These are phyloP conservation scores for Dynastes maya DNA, from an alignment of 2,888 invertebrate genomes.

Conservation along the genomic window DNA sequence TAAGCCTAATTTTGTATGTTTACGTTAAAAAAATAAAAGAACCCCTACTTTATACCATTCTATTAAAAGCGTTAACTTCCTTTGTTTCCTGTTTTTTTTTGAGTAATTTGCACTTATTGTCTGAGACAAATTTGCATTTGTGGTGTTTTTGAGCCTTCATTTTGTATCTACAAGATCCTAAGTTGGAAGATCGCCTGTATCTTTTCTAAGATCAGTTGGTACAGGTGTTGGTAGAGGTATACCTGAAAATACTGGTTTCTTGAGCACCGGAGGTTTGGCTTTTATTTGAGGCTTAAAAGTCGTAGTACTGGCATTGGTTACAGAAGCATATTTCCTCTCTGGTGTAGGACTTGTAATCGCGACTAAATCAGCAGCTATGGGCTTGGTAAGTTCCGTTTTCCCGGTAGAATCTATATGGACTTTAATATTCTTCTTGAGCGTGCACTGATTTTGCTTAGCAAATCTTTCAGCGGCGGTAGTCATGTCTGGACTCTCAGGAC, in stretches of 20 bases:
- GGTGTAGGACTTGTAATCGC: constrained; percentile 65
- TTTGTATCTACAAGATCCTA: constrained; percentile 29
- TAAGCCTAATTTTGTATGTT: constrained; percentile 11
- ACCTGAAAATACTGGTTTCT: constrained; percentile 75
- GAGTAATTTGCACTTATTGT: constrained; percentile 56
- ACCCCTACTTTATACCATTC: constrained; percentile 13
- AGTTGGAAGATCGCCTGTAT: constrained; percentile 54
- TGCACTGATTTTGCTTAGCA: constrained; percentile 85
- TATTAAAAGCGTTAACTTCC: constrained; percentile 8
- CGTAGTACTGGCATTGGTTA: constrained; percentile 61
- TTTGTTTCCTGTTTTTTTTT: constrained; percentile 31
- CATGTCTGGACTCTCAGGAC: constrained; percentile 77
- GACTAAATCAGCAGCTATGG: constrained; percentile 60
- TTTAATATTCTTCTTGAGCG: constrained; percentile 81
- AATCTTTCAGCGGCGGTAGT: constrained; percentile 85
- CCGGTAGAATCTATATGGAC: constrained; percentile 63
- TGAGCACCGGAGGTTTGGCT: constrained; percentile 86
- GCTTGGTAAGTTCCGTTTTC: constrained; percentile 61
- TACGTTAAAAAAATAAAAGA: constrained; percentile 30
- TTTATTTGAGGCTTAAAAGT: constrained; percentile 83
- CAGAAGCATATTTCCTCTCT: constrained; percentile 65
- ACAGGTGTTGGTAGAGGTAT: constrained; percentile 67
- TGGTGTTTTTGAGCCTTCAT: constrained; percentile 4
- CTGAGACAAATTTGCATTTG: constrained; percentile 52
- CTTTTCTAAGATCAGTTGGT: constrained; percentile 51